Evolutionary conservation across 1,140 invertebrate species (phyloP), one percentile per base, ranked within the genome.

Genomic region (Drosophila grimshawi): DNA sequence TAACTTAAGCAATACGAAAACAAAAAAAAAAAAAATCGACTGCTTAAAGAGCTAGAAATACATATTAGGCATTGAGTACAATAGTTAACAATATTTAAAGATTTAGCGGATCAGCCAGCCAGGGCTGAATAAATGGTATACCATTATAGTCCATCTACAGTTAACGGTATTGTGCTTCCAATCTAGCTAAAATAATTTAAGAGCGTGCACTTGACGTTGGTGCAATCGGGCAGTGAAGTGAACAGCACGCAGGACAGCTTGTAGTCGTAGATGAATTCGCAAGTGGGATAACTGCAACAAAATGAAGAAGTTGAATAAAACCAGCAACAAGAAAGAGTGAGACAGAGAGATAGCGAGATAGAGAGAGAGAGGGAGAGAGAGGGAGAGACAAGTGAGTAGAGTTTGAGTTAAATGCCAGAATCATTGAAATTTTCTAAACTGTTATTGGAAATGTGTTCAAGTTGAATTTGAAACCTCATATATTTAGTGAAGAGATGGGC

Each of bases 221-320:
- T 92, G 57, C 91, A 92, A 74, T 92, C 91, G 60, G 91, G 91
- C 90, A 92, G 91, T 91, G 91, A 92, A 52, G 91, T 92, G 69
- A 92, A 92, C 70, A 92, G 80, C 70, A 92, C 89, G 73, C 91
- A 92, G 68, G 91, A 92, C 70, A 92, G 61, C 79, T 92, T 92
- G 60, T 92, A 92, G 57, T 92, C 91, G 72, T 92, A 91, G 62
- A 92, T 92, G 63, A 92, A 92, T 73, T 92, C 91, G 81, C 91
- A 92, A 59, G 85, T 91, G 59, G 91, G 90, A 56, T 80, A 92
- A 55, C 91, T 92, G 76, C 30, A 61, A 76, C 5, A 10, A 19
- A 19, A 19, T 19, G 19, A 19, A 19, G 19, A 19, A 19, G 19
- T 19, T 1, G 1, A 19, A 19, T 19, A 19, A 19, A 19, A 19